phyloP scores from a whole-genome alignment of 1,140 invertebrate species.

The Penaeus indicus region DNA sequence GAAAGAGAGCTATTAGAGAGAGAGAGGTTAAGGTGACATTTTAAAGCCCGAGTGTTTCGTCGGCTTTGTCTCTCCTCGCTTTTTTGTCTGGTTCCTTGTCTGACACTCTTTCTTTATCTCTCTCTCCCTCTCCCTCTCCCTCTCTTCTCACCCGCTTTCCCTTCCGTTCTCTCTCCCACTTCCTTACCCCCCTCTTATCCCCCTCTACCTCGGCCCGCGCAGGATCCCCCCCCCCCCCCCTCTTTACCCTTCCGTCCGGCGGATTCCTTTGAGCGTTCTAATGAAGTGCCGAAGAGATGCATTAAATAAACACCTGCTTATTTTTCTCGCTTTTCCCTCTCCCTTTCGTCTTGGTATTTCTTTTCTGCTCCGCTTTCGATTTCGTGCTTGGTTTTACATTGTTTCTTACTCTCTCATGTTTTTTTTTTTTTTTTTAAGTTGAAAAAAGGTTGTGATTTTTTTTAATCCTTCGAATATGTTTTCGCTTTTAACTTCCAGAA shows the following conservation, averaged over 20 bases:
- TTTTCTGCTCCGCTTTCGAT: conserved; percentile 24
- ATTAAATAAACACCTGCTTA: too few species aligned
- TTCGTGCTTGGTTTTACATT: neutral
- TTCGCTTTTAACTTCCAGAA: too few species aligned
- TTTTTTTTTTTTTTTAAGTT: too few species aligned
- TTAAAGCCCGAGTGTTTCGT: neutral
- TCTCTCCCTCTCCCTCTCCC: neutral
- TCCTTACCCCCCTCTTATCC: neutral
- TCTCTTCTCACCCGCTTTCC: neutral
- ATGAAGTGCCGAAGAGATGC: neutral
- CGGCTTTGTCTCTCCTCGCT: neutral
- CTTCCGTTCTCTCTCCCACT: neutral
- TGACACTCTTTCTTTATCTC: neutral
- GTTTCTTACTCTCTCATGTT: too few species aligned
- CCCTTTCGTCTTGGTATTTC: neutral
- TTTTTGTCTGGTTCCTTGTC: too few species aligned
- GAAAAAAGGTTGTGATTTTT: too few species aligned
- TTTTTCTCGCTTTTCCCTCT: neutral
- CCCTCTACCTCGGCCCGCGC: neutral
- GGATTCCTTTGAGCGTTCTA: neutral
- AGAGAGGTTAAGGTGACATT: conserved; percentile 13
- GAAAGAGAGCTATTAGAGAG: neutral
- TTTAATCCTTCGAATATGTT: too few species aligned
- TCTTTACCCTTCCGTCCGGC: neutral
- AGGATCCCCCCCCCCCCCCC: neutral